A percentile compares a stretch with the other conserved stretches of the same genome.
phyloP scores from a whole-genome alignment of 2,797 vertebrate species.

The Spondyliosoma cantharus region DNA sequence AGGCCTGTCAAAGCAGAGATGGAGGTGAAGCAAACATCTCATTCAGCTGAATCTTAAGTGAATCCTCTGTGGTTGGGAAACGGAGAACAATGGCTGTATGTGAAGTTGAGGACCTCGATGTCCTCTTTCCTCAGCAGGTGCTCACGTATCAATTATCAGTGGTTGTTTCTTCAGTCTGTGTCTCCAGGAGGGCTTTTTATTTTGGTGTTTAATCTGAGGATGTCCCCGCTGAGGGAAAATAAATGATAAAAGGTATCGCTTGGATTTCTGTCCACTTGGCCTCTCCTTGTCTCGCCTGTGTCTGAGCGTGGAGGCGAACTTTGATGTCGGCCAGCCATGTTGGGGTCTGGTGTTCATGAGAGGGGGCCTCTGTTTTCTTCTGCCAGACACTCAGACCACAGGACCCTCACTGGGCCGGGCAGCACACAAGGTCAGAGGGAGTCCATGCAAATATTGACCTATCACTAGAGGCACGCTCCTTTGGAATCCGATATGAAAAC shows the following conservation, averaged over 20 bases:
- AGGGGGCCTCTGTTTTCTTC: constrained; percentile 44
- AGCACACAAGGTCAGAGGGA: constrained; percentile 19
- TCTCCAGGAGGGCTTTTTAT: constrained; percentile 28
- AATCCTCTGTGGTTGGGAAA: constrained; percentile 16
- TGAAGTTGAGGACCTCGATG: constrained; percentile 2
- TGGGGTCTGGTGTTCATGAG: constrained; percentile 44
- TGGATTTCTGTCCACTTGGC: constrained; percentile 33
- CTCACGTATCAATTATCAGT: constrained; percentile 43
- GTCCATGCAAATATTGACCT: constrained; percentile 49
- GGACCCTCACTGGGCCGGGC: constrained; percentile 5
- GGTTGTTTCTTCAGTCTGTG: constrained; percentile 44
- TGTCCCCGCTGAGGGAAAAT: constrained; percentile 49
- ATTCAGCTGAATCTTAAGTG: constrained; percentile 29
- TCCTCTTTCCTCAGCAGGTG: constrained; percentile 43
- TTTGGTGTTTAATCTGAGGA: constrained; percentile 45
- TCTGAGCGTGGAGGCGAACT: constrained; percentile 36
- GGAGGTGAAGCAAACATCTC: constrained; percentile 43
- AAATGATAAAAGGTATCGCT: constrained; percentile 39
- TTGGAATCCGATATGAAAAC: constrained; percentile 31
- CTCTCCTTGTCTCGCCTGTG: constrained; percentile 35
- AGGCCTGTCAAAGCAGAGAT: constrained; percentile 37
- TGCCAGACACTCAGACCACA: constrained; percentile 32
- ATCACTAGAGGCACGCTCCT: constrained; percentile 10
- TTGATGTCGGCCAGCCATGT: constrained; percentile 47
- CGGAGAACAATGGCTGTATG: constrained; percentile 24